These are phyloP conservation scores for Argynnis bischoffii DNA, from an alignment of 2,888 invertebrate species.

Conservation along the genomic window DNA sequence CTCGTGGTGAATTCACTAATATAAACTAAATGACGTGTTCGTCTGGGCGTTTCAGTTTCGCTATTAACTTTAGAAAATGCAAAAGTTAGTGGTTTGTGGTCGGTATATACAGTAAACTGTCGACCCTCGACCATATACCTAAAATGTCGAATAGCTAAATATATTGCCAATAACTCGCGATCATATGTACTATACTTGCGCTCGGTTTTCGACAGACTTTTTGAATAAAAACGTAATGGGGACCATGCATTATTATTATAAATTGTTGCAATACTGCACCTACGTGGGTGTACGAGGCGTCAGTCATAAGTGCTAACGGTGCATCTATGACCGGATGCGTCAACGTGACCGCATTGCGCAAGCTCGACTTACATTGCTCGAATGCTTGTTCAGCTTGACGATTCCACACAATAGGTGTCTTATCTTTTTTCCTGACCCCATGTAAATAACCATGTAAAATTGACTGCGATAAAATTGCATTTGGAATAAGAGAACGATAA, in stretches of 20 bases:
- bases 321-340: constrained; percentile 14
- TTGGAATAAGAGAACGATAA: constrained; percentile 27
- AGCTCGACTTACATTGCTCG: constrained; percentile 36
- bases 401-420: constrained; percentile 40
- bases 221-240: constrained; percentile 52
- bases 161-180: constrained; percentile 18
- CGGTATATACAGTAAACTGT: constrained; percentile 7
- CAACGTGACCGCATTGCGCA: constrained; percentile 17
- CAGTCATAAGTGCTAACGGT: constrained; percentile 22
- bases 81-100: constrained; percentile 19
- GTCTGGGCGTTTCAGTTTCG: constrained; percentile 15
- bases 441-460: constrained; percentile 20
- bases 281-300: constrained; percentile 26
- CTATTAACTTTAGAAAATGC: neutral
- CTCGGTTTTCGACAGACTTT: constrained; percentile 43
- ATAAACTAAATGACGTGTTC: constrained; percentile 10
- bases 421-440: constrained; percentile 39
- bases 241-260: constrained; percentile 27
- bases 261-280: constrained; percentile 43
- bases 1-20: constrained; percentile 19
- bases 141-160: constrained; percentile 21
- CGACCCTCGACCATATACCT: constrained; percentile 8
- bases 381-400: constrained; percentile 38
- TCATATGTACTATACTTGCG: constrained; percentile 11
- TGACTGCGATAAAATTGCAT: neutral